Conservation (phyloP, 2,888 invertebrate genomes). For the Dilophus febrilis region DNA sequence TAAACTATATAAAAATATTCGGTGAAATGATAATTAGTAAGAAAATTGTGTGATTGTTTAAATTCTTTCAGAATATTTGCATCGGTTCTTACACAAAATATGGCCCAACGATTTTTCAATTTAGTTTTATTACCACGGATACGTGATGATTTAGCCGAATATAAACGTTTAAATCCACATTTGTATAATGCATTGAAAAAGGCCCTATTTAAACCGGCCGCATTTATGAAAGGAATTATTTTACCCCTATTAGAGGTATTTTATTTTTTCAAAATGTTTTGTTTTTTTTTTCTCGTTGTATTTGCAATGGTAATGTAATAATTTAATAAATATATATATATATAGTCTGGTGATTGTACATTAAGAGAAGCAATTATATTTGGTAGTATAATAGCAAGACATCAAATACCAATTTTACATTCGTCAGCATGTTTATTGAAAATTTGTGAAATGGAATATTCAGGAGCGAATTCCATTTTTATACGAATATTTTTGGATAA, state of each 20-base stretch:
- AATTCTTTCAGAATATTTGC: slow-evolving; percentile 65
- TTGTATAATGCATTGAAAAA: slow-evolving; percentile 86
- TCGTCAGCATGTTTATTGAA: slow-evolving; percentile 88
- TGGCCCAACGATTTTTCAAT: slow-evolving; percentile 92
- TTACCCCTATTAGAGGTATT: slow-evolving; percentile 48
- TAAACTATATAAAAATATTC: too few relatives aligned
- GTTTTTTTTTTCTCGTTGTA: too few relatives aligned
- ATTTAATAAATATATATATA: slow-evolving; percentile 14
- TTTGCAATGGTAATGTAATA: too few relatives aligned
- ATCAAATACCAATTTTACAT: slow-evolving; percentile 86
- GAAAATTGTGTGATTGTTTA: not conserved
- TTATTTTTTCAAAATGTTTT: too few relatives aligned
- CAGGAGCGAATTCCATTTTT: slow-evolving; percentile 90
- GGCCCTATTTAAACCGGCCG: slow-evolving; percentile 89
- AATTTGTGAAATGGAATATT: slow-evolving; percentile 95
- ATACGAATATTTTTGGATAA: slow-evolving; percentile 88
- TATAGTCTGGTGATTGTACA: slow-evolving; percentile 77
- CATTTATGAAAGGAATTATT: slow-evolving; percentile 88
- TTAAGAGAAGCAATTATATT: slow-evolving; percentile 90
- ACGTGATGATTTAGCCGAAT: slow-evolving; percentile 89
- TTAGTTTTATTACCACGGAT: slow-evolving; percentile 81
- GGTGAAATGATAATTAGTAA: not conserved
- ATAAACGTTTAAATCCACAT: slow-evolving; percentile 89
- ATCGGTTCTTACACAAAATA: slow-evolving; percentile 89
- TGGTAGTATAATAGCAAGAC: slow-evolving; percentile 77